These are phyloP conservation scores for Patiria pectinifera DNA, from an alignment of 53 echinoderm and acorn worm genomes.

Conservation along the genomic window DNA sequence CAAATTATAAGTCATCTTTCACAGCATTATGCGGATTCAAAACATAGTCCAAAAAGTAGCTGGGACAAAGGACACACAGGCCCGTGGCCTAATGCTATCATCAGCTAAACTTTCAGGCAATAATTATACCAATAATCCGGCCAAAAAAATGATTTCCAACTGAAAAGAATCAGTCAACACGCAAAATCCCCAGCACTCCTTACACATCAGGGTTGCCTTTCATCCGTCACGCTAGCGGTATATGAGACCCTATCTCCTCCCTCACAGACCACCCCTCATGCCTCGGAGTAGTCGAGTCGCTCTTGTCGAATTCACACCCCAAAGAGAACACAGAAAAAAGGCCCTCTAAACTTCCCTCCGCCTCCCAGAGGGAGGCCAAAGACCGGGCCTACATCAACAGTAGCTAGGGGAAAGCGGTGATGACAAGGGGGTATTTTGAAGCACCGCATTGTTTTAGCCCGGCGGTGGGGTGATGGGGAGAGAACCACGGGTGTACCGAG, in stretches of 20 bases:
- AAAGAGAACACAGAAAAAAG: background rate
- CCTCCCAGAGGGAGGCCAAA: constrained; percentile 48
- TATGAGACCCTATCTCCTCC: background rate
- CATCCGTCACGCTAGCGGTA: background rate
- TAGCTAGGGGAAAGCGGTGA: constrained; percentile 2
- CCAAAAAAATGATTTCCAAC: background rate
- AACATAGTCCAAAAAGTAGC: too few species aligned
- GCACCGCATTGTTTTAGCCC: constrained; percentile 37
- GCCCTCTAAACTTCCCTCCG: constrained; percentile 15
- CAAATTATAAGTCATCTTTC: too few species aligned
- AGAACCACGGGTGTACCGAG: background rate
- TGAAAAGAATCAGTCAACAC: background rate
- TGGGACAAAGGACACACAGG: too few species aligned
- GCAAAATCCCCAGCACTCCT: background rate
- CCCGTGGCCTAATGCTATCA: too few species aligned
- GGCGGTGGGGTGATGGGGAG: background rate
- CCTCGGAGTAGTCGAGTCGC: background rate
- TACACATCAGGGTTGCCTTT: background rate
- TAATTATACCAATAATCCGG: background rate
- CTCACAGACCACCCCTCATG: background rate
- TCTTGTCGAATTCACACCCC: constrained; percentile 20
- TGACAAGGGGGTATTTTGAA: constrained; percentile 46
- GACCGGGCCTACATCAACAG: constrained; percentile 55
- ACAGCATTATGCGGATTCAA: too few species aligned
- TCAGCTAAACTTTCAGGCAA: background rate